Conservation (phyloP, 2,888 invertebrate species). For the Sericinus montela region DNA sequence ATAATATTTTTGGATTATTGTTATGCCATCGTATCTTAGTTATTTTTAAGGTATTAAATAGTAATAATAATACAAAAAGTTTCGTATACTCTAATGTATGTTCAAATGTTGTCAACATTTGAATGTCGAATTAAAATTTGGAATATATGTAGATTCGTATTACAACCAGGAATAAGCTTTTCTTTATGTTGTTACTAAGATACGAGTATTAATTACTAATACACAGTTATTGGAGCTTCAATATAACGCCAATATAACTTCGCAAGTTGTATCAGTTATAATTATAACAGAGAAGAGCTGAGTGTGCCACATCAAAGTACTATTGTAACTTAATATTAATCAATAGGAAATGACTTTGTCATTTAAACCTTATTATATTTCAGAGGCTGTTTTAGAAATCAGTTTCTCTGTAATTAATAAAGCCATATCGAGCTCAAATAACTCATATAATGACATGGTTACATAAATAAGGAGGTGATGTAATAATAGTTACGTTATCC, state of each 20-base stretch:
- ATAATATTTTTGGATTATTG: too few species aligned
- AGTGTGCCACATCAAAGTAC: slow-evolving; percentile 14
- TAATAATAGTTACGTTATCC: too few species aligned
- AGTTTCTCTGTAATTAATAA: too few species aligned
- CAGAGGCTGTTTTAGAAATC: neutral
- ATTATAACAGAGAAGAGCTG: neutral
- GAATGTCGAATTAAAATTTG: too few species aligned
- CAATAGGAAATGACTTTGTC: slow-evolving; percentile 3
- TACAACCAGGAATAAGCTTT: neutral
- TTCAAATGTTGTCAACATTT: too few species aligned
- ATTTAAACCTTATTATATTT: neutral
- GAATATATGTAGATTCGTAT: slow-evolving; percentile 2
- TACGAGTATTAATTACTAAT: slow-evolving; percentile 8
- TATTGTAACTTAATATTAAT: slow-evolving; percentile 10
- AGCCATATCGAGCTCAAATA: too few species aligned
- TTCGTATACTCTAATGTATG: too few species aligned
- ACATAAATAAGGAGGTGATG: too few species aligned
- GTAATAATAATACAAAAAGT: too few species aligned
- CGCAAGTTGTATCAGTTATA: slow-evolving; percentile 1
- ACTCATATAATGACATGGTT: too few species aligned
- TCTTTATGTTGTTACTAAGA: slow-evolving; percentile 2
- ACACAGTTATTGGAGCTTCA: slow-evolving; percentile 11
- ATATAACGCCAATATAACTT: slow-evolving; percentile 1
- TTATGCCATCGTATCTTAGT: too few species aligned
- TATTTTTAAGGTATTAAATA: too few species aligned